Percentiles rank a stretch among this genome's conserved stretches.
Conservation (phyloP, 2,797 vertebrate species). For the Sebastes goodei region DNA sequence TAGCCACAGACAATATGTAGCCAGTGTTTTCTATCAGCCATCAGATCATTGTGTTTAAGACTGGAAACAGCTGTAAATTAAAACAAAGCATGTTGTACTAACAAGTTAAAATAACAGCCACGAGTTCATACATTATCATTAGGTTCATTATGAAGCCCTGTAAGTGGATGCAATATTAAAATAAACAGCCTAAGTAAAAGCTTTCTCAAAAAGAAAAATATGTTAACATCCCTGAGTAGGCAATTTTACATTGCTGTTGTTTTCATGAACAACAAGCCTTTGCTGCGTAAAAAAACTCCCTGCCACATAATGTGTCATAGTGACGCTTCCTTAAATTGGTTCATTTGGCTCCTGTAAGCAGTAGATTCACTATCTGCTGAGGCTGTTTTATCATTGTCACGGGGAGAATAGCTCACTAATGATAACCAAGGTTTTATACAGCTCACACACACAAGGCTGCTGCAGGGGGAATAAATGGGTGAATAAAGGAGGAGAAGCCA, state of each 20-base stretch:
- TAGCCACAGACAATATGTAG: background rate
- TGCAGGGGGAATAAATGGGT: constrained; percentile 34
- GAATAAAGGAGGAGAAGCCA: constrained; percentile 44
- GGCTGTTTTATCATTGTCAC: constrained; percentile 56
- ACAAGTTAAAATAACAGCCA: constrained; percentile 1
- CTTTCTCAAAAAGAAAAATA: background rate
- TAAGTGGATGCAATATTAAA: background rate
- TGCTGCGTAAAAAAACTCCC: background rate
- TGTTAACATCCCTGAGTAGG: background rate
- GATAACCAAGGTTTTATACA: constrained; percentile 38
- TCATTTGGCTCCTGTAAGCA: constrained; percentile 44
- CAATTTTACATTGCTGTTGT: background rate
- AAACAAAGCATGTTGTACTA: constrained; percentile 1
- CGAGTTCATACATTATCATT: background rate
- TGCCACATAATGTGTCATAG: constrained; percentile 32
- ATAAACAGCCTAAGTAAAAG: background rate
- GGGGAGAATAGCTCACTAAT: constrained; percentile 45
- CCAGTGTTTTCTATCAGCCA: background rate
- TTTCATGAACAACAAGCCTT: constrained; percentile 2
- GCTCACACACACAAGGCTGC: constrained; percentile 14
- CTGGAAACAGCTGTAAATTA: background rate
- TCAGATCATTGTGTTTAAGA: background rate
- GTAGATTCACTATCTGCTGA: constrained; percentile 34
- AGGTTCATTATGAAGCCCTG: background rate
- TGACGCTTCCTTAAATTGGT: constrained; percentile 39